phyloP scores from a whole-genome alignment of 2,888 invertebrate species.

The Xestobium rufovillosum region DNA sequence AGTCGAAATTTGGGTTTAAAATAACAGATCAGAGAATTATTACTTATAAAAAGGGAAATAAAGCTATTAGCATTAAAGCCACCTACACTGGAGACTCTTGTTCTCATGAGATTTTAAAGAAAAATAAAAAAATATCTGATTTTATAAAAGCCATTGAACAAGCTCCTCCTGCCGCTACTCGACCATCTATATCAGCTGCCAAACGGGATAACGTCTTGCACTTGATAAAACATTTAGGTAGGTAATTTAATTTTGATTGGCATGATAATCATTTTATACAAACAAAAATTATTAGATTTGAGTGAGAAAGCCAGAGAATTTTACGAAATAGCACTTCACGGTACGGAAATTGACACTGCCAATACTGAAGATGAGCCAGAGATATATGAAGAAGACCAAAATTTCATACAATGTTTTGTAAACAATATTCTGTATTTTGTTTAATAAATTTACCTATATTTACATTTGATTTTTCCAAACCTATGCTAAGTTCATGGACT shows the following conservation, averaged over 20 bases:
- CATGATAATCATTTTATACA: not conserved
- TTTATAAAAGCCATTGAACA: no score
- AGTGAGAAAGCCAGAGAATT: slow-evolving; percentile 3
- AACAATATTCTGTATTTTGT: no score
- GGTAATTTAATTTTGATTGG: no score
- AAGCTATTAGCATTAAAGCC: slow-evolving; percentile 1
- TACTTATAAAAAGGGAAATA: not conserved
- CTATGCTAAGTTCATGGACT: no score
- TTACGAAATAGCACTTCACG: not conserved
- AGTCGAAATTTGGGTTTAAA: not conserved
- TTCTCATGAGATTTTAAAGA: slow-evolving; percentile 2
- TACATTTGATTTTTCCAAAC: no score
- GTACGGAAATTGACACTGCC: slow-evolving; percentile 1
- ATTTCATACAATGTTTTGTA: no score
- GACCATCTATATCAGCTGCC: not conserved
- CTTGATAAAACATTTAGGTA: slow-evolving; percentile 2
- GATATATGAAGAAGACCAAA: slow-evolving; percentile 1
- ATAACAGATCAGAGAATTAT: slow-evolving; percentile 1
- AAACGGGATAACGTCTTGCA: no score
- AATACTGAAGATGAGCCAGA: slow-evolving; percentile 3
- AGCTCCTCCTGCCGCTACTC: no score
- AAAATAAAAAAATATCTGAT: not conserved
- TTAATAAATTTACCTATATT: no score
- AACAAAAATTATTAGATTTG: slow-evolving; percentile 1
- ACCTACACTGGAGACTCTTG: slow-evolving; percentile 2